phyloP scores from a whole-genome alignment of 2,888 invertebrate species.

The Cephus pulcher region DNA sequence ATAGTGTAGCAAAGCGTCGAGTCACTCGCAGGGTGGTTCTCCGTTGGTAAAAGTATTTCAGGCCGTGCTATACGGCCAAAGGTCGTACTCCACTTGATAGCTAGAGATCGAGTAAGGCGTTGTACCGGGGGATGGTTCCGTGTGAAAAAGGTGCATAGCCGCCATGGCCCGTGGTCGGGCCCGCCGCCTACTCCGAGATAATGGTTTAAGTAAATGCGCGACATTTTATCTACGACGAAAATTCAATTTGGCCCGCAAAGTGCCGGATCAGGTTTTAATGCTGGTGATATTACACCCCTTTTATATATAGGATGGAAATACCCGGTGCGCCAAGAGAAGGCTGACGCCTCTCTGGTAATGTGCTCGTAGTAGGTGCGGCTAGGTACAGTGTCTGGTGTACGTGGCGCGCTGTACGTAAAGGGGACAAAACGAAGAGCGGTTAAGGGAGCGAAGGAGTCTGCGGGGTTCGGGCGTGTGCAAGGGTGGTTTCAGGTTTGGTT shows the following conservation, averaged over 20 bases:
- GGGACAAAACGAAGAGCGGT: background rate
- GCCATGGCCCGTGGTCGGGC: background rate
- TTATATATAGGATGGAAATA: background rate
- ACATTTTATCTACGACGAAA: slow-evolving; percentile 47
- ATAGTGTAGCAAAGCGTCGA: slow-evolving; percentile 4
- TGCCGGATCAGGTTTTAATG: slow-evolving; percentile 53
- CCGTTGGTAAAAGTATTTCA: background rate
- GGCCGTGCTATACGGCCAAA: background rate
- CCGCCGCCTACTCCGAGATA: slow-evolving; percentile 27
- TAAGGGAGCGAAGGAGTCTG: background rate
- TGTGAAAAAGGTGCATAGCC: background rate
- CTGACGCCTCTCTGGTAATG: background rate
- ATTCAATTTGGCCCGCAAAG: slow-evolving; percentile 52
- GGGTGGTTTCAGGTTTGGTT: background rate
- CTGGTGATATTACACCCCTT: slow-evolving; percentile 37
- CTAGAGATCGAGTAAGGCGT: background rate
- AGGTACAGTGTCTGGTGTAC: background rate
- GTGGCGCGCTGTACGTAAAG: background rate
- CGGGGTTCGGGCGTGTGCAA: background rate
- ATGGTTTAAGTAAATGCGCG: slow-evolving; percentile 47
- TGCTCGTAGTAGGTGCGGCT: background rate
- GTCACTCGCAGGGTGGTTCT: slow-evolving; percentile 1
- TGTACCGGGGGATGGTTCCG: background rate
- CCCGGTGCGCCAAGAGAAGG: background rate
- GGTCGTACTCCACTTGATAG: background rate